Evolutionary conservation across 2,113 vertebrate genomes (phyloP).

Genomic region (Ancistrus triradiatus): DNA sequence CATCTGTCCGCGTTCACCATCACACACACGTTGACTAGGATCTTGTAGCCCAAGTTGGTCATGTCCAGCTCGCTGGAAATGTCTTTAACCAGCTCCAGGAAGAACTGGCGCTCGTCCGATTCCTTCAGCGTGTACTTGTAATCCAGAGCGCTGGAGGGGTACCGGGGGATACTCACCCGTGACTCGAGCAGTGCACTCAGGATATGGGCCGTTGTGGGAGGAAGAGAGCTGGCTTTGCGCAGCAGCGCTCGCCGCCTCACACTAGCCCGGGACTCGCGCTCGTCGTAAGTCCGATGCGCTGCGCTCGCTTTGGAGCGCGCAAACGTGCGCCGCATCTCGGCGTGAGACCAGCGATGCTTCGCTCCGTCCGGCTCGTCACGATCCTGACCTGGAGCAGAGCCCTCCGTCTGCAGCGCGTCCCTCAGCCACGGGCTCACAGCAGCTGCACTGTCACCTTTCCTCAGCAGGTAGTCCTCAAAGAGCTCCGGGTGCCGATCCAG

Average conservation of each 20-base stretch:
- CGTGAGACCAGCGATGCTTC: slow-evolving; percentile 85
- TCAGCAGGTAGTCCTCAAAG: slow-evolving; percentile 83
- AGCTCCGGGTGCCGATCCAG: slow-evolving; percentile 90
- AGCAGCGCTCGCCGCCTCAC: slow-evolving; percentile 87
- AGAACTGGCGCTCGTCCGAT: slow-evolving; percentile 92
- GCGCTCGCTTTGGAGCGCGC: slow-evolving; percentile 92
- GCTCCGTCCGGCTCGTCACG: slow-evolving; percentile 59
- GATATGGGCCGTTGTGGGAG: slow-evolving; percentile 92
- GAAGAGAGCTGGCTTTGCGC: slow-evolving; percentile 92
- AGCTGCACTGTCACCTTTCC: slow-evolving; percentile 76
- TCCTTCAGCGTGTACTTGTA: slow-evolving; percentile 95
- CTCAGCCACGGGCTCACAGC: slow-evolving; percentile 67
- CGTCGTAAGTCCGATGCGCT: slow-evolving; percentile 92
- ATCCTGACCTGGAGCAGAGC: slow-evolving; percentile 54
- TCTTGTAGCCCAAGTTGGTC: slow-evolving; percentile 93
- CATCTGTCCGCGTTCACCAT: slow-evolving; percentile 97
- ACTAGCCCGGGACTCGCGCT: slow-evolving; percentile 90
- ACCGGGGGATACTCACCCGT: slow-evolving; percentile 92
- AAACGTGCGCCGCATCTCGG: slow-evolving; percentile 91
- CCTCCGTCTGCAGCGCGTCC: slow-evolving; percentile 62
- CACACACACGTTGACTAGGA: slow-evolving; percentile 94
- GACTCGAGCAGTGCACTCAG: slow-evolving; percentile 94
- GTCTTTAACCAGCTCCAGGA: slow-evolving; percentile 97
- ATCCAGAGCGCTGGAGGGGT: slow-evolving; percentile 88
- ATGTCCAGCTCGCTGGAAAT: slow-evolving; percentile 97